Evolutionary conservation across 2,888 invertebrate species (phyloP).

Genomic region (Lithophane semibrunnea): DNA sequence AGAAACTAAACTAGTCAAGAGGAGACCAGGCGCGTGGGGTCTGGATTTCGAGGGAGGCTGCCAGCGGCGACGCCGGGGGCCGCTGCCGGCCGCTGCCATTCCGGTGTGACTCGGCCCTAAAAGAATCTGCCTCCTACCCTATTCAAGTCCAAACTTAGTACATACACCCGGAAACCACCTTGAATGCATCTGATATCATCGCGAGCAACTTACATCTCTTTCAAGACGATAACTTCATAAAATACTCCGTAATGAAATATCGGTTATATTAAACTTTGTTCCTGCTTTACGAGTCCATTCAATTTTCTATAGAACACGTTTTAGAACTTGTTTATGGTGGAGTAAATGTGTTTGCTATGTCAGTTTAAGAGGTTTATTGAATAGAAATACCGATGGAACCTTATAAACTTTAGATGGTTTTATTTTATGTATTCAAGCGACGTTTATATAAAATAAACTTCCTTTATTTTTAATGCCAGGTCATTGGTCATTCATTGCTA

Average conservation of each 20-base stretch:
- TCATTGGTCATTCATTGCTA: not conserved
- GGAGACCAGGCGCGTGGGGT: no score
- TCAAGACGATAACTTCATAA: conserved; percentile 54
- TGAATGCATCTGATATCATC: conserved; percentile 25
- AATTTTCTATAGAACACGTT: conserved; percentile 55
- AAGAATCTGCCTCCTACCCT: no score
- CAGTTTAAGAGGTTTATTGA: conserved; percentile 44
- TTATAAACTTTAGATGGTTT: conserved; percentile 6
- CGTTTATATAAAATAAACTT: not conserved
- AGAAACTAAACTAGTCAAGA: no score
- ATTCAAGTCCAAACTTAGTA: not conserved
- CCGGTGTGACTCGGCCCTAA: no score
- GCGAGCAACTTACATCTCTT: conserved; percentile 27
- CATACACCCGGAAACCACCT: not conserved
- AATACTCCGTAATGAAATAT: conserved; percentile 66
- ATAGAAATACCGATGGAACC: conserved; percentile 39
- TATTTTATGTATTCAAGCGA: conserved; percentile 24
- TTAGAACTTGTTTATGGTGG: conserved; percentile 50
- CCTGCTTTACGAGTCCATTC: conserved; percentile 50
- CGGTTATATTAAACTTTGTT: conserved; percentile 60
- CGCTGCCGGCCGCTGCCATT: no score
- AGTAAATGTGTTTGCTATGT: conserved; percentile 38
- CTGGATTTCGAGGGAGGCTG: no score
- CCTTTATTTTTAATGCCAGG: not conserved
- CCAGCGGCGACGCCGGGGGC: no score